Base-by-base conservation (phyloP, 2,888 invertebrate species). In the Latrodectus hesperus region DNA sequence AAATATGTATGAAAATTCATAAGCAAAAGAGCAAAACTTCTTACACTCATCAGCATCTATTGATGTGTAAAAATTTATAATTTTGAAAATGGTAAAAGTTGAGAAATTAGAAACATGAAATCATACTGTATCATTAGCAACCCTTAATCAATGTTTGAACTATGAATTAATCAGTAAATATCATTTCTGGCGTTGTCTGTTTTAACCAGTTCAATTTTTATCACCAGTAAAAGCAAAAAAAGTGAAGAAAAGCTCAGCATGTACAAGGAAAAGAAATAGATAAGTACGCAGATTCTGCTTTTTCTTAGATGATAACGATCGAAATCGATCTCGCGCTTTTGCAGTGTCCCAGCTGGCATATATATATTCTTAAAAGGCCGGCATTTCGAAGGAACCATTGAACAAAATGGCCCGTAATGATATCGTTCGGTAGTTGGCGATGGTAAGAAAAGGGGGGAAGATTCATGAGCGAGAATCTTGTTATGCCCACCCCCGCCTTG, bases 331-430 rank as follows among this genome's bases (percentile, higher is more conserved):
- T 55, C 68, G 9, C 17, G 14, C 60, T 60, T 60, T 60, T n/a
- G 12, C 60, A 53, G 10, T 68, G 68, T 53, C 22, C 74, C 81
- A 73, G 65, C 67, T 74, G 73, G 81, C 38, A 76, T 51, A 76
- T 76, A 72, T 64, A 60, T 55, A 68, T 74, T 81, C 72, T 71
- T 80, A 80, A 80, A 79, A 70, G 75, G 60, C 60, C 68, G 76
- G 75, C 51, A 76, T 65, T 76, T 74, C 74, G 70, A 51, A 17
- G 55, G 67, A 38, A 53, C 80, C 80, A 81, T 81, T 68, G 82
- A 72, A 76, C 70, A 70, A 76, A 83, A 83, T 83, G 83, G 68
- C 82, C 75, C 68, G 49, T 82, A 82, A 82, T 82, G 82, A 74
- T 55, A 82, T 74, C 83, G 70, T 49, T 38, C 51, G 55, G 55